Evolutionary conservation across 2,797 vertebrate species (phyloP).

Genomic region (Melanotaenia pygmaea): DNA sequence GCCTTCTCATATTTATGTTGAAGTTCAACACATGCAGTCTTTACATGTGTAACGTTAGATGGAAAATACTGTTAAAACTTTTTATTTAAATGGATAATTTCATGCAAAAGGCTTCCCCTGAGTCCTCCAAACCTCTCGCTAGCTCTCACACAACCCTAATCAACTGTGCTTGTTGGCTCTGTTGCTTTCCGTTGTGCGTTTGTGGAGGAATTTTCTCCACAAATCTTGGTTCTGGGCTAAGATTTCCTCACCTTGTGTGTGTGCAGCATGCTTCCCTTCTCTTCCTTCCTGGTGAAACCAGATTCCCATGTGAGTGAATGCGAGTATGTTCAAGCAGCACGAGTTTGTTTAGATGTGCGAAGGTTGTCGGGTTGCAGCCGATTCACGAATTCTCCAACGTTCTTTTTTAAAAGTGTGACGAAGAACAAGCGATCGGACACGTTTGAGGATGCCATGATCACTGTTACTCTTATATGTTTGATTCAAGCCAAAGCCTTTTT

Average conservation of each 20-base stretch:
- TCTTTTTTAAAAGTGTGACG: slow-evolving; percentile 40
- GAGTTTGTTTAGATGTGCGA: slow-evolving; percentile 40
- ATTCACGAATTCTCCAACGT: slow-evolving; percentile 35
- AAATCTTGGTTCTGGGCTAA: no score
- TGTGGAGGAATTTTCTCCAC: slow-evolving; percentile 12
- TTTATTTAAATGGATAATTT: slow-evolving; percentile 23
- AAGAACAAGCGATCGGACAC: slow-evolving; percentile 29
- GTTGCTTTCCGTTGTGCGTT: slow-evolving; percentile 45
- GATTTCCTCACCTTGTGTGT: slow-evolving; percentile 3
- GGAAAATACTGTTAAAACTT: slow-evolving; percentile 18
- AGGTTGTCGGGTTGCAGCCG: slow-evolving; percentile 53
- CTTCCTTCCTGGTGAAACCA: slow-evolving; percentile 35
- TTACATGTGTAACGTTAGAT: slow-evolving; percentile 6
- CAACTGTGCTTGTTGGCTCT: slow-evolving; percentile 43
- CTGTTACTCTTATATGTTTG: slow-evolving; percentile 34
- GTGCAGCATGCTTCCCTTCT: slow-evolving; percentile 62
- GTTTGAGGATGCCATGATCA: slow-evolving; percentile 49
- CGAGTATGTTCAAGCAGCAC: slow-evolving; percentile 57
- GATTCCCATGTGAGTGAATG: slow-evolving; percentile 32
- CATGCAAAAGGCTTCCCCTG: slow-evolving; percentile 18
- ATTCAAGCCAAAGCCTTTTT: slow-evolving; percentile 78
- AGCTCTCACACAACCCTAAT: background rate
- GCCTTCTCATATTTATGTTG: background rate
- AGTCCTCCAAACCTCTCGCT: background rate
- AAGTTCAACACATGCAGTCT: background rate